phyloP scores from a whole-genome alignment of 2,888 invertebrate genomes.

The Selenia dentaria region DNA sequence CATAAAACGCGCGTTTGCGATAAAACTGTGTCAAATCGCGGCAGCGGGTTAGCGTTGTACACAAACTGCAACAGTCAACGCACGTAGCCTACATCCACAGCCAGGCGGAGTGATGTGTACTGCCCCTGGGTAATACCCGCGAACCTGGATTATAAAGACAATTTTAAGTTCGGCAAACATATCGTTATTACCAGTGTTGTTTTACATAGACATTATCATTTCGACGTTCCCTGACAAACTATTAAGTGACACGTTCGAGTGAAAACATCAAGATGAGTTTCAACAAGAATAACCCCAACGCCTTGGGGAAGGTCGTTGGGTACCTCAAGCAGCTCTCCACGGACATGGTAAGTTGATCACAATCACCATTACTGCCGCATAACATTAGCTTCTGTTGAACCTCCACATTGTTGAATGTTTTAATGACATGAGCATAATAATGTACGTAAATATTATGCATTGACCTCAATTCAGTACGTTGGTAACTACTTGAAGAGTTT shows the following conservation, averaged over 20 bases:
- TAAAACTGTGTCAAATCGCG: conserved; percentile 63
- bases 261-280: conserved; percentile 76
- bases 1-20: conserved; percentile 36
- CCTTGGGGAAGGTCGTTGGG: conserved; percentile 80
- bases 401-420: conserved; percentile 1
- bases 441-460: conserved; percentile 5
- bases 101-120: conserved; percentile 56
- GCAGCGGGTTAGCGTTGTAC: conserved; percentile 42
- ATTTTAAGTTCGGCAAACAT: conserved; percentile 48
- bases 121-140: conserved; percentile 56
- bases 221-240: conserved; percentile 71
- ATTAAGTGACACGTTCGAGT: conserved; percentile 37
- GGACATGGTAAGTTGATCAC: conserved; percentile 73
- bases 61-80: conserved; percentile 24
- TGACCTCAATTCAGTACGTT: not conserved
- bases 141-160: conserved; percentile 72
- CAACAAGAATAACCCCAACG: conserved; percentile 80
- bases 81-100: conserved; percentile 31
- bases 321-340: conserved; percentile 79
- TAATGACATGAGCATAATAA: conserved; percentile 20
- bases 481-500: no score
- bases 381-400: conserved; percentile 4
- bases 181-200: conserved; percentile 59
- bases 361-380: conserved; percentile 1
- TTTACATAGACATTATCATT: conserved; percentile 70